Conservation (phyloP, 2,888 invertebrate genomes). For the Copidosoma aretas region DNA sequence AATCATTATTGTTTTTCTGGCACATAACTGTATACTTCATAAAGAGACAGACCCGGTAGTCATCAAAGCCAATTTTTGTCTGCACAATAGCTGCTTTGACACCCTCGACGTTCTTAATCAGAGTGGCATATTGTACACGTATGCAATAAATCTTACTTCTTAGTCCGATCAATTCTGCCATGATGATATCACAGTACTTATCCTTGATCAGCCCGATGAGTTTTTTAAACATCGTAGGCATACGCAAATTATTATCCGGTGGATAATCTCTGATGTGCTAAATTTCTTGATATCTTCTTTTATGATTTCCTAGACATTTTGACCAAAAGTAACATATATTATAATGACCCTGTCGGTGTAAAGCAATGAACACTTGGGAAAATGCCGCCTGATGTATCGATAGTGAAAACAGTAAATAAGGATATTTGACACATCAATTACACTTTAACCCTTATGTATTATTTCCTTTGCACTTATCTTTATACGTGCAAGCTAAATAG, state of each 20-base stretch:
- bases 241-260: background rate
- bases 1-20: too few relatives aligned
- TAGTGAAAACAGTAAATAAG: slow-evolving; percentile 53
- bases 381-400: slow-evolving; percentile 38
- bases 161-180: too few relatives aligned
- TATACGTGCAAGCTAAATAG: slow-evolving; percentile 44
- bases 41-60: too few relatives aligned
- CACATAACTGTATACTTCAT: too few relatives aligned
- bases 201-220: slow-evolving; percentile 40
- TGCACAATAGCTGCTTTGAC: too few relatives aligned
- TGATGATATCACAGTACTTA: too few relatives aligned
- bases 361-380: background rate
- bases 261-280: slow-evolving; percentile 40
- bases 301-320: background rate
- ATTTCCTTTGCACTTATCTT: slow-evolving; percentile 49
- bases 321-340: background rate
- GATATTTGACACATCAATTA: slow-evolving; percentile 49
- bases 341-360: background rate
- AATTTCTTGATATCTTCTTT: slow-evolving; percentile 9
- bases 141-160: too few relatives aligned
- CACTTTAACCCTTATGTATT: slow-evolving; percentile 36
- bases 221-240: background rate
- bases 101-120: too few relatives aligned
- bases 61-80: too few relatives aligned
- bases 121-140: too few relatives aligned